These are phyloP conservation scores for Catharus bicknelli DNA, from an alignment of 2,113 vertebrate species.

Conservation along the genomic window DNA sequence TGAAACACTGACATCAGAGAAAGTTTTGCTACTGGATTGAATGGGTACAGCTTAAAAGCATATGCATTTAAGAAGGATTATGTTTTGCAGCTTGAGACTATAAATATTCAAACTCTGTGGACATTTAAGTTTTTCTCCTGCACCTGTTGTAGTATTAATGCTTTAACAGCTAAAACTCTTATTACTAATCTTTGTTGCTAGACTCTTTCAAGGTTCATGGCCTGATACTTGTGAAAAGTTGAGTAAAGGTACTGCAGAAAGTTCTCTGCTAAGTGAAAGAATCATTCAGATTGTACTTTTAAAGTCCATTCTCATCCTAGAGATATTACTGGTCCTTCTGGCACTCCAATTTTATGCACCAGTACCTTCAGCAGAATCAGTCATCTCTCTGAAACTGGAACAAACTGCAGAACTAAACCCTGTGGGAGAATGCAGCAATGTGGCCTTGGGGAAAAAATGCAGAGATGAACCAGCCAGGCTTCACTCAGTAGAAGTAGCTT, in stretches of 20 bases:
- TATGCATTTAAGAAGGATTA: not conserved
- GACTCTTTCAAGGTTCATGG: not conserved
- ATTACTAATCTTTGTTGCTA: not conserved
- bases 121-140: not conserved
- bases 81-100: not conserved
- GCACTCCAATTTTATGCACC: constrained; percentile 42
- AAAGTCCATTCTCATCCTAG: not conserved
- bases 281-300: not conserved
- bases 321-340: not conserved
- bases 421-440: not conserved
- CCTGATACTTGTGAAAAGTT: not conserved
- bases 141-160: not conserved
- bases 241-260: not conserved
- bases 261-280: not conserved
- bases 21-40: not conserved
- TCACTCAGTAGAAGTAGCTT: not conserved
- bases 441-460: constrained; percentile 3
- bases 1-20: not conserved
- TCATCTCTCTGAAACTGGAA: constrained; percentile 20
- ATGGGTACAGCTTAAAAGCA: not conserved
- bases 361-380: constrained; percentile 5
- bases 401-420: not conserved
- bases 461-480: not conserved
- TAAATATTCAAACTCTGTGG: not conserved
- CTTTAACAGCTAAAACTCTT: not conserved